Evolutionary conservation across 1,140 invertebrate species (phyloP).

Genomic region (Physella acuta): DNA sequence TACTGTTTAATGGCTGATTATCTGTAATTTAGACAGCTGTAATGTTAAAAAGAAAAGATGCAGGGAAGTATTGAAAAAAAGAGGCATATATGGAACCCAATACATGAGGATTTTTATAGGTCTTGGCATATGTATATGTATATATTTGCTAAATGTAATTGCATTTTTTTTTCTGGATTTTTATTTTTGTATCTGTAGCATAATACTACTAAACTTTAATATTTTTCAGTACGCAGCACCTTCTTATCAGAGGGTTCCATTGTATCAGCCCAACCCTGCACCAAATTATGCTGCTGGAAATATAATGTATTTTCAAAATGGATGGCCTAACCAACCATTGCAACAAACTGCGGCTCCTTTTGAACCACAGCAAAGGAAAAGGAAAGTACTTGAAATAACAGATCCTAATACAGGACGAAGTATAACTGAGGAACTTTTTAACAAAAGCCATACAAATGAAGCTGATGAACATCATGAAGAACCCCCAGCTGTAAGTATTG

Average conservation of each 20-base stretch:
- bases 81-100: too few species aligned
- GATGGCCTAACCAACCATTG: background rate
- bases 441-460: background rate
- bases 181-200: too few species aligned
- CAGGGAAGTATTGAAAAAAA: too few species aligned
- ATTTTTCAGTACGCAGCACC: too few species aligned
- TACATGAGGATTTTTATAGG: too few species aligned
- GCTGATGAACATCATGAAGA: constrained; percentile 10
- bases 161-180: too few species aligned
- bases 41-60: too few species aligned
- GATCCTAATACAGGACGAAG: constrained; percentile 11
- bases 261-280: background rate
- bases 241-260: background rate
- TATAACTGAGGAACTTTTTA: constrained; percentile 4
- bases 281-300: background rate
- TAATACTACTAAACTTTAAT: too few species aligned
- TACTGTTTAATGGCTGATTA: too few species aligned
- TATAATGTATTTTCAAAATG: constrained; percentile 7
- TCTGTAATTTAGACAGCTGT: too few species aligned
- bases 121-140: too few species aligned
- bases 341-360: background rate
- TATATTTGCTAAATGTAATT: too few species aligned
- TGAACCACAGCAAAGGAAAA: background rate
- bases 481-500: constrained; percentile 2
- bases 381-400: constrained; percentile 7